Conservation (phyloP, 2,888 invertebrate genomes). For the Ptychoptera albimana region DNA sequence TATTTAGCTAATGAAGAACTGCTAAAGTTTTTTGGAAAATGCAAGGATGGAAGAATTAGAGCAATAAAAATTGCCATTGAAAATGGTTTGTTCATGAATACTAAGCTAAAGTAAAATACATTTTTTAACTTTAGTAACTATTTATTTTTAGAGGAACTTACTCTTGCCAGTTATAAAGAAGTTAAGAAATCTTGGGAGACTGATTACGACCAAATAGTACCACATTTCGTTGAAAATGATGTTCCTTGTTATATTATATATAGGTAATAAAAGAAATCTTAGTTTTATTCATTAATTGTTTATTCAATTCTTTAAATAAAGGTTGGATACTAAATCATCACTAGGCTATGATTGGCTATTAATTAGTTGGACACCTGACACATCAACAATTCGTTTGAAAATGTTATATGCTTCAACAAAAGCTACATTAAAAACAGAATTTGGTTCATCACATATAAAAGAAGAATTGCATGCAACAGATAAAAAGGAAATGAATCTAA, state of each 20-base stretch:
- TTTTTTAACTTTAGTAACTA: constrained; percentile 7
- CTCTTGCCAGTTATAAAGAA: constrained; percentile 46
- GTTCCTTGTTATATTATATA: constrained; percentile 86
- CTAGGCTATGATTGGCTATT: constrained; percentile 84
- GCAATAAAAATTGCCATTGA: constrained; percentile 72
- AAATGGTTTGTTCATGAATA: constrained; percentile 45
- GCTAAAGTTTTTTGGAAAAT: constrained; percentile 65
- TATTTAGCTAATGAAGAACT: constrained; percentile 67
- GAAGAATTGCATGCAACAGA: constrained; percentile 87
- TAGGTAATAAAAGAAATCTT: too few relatives aligned
- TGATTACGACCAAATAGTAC: constrained; percentile 64
- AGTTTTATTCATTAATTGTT: too few relatives aligned
- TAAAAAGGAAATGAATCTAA: constrained; percentile 64
- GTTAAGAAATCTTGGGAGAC: constrained; percentile 66
- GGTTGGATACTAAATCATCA: constrained; percentile 60
- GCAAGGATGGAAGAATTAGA: constrained; percentile 64
- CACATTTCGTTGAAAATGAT: constrained; percentile 53
- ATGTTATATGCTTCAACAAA: constrained; percentile 98
- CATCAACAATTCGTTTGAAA: constrained; percentile 79
- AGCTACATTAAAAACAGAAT: constrained; percentile 91
- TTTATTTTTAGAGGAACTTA: constrained; percentile 52
- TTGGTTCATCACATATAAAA: constrained; percentile 84
- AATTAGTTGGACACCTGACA: constrained; percentile 89
- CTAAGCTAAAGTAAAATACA: constrained; percentile 1
- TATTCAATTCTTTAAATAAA: too few relatives aligned